Base-by-base conservation (phyloP, 2,113 vertebrate species). In the Macquaria ambigua region DNA sequence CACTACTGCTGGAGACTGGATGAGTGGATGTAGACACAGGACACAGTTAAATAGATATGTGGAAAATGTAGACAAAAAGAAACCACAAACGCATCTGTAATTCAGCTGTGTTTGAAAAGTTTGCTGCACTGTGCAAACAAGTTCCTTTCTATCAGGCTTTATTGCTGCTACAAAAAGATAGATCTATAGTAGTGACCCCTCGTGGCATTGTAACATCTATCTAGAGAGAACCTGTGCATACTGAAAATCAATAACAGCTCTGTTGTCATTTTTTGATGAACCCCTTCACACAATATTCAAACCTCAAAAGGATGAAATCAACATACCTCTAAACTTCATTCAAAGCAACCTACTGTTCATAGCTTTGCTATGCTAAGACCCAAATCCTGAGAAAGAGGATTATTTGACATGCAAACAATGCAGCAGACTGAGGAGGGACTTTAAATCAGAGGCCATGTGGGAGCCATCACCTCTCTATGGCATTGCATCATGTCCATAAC, bases 341-440 rank as follows among this genome's bases (percentile, higher is more conserved):
- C 14, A 0, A 31, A 77, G 66, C 11, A 28, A 69, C 39, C 3
- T 3, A 28, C 18, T n/a, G 15, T 50, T 78, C 6, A 5, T 5
- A 53, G 46, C 59, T 28, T n/a, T 55, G 25, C 63, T 48, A 12
- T 53, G 14, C 63, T 34, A 12, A 59, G 25, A 74, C 21, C 73
- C 53, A 15, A 48, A 31, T 69, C 71, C 73, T 1, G 14, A 50
- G 56, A n/a, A 77, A 68, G 72, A 61, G 16, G 78, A 84, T 74
- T 70, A 71, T 77, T 76, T 77, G 55, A 91, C 79, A 62, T 83
- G 77, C 83, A 84, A 89, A 92, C 83, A 87, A 67, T 66, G 70
- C 62, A 53, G 66, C 56, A 34, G 73, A 62, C 71, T 52, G 66
- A 86, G 48, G 28, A 63, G 70, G 72, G 34, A 46, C 43, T 55